Percentiles rank a stretch among this genome's conserved stretches.
Evolutionary conservation across 2,888 invertebrate species (phyloP).

Genomic region (Stratiomys singularior): DNA sequence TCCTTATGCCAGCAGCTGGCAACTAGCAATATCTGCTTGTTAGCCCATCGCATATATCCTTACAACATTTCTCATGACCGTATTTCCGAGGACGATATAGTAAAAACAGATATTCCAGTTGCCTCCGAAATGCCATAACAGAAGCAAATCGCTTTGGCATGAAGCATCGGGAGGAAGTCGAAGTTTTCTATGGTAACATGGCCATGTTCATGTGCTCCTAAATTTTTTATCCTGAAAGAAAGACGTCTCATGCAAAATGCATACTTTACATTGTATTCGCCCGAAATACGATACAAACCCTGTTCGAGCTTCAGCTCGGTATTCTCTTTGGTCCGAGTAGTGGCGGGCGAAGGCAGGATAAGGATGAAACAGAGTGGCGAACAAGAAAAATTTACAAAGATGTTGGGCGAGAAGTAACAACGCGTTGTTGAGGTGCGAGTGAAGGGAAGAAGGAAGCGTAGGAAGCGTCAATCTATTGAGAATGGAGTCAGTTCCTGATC

Average conservation of each 20-base stretch:
- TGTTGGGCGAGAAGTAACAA: no score
- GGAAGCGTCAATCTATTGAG: conserved; percentile 22
- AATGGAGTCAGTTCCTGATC: not conserved
- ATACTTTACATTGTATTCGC: conserved; percentile 37
- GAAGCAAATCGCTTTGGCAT: conserved; percentile 23
- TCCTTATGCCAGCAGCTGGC: not conserved
- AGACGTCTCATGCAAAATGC: conserved; percentile 45
- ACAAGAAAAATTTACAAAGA: not conserved
- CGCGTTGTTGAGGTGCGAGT: not conserved
- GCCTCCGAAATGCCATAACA: not conserved
- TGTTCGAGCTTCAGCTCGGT: no score
- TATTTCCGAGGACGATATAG: not conserved
- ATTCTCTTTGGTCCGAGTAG: no score
- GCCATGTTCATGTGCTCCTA: conserved; percentile 31
- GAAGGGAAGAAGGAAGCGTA: not conserved
- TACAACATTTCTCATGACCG: not conserved
- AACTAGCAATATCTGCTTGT: conserved; percentile 6
- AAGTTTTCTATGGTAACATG: conserved; percentile 6
- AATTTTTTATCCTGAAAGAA: conserved; percentile 36
- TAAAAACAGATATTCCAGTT: not conserved
- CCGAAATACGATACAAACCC: no score
- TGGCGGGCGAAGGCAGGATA: no score
- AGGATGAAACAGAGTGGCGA: not conserved
- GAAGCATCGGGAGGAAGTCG: conserved; percentile 6
- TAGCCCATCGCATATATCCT: conserved; percentile 3